Base-by-base conservation (phyloP, 64 coral and sea anemone genomes). In the Pocillopora verrucosa region DNA sequence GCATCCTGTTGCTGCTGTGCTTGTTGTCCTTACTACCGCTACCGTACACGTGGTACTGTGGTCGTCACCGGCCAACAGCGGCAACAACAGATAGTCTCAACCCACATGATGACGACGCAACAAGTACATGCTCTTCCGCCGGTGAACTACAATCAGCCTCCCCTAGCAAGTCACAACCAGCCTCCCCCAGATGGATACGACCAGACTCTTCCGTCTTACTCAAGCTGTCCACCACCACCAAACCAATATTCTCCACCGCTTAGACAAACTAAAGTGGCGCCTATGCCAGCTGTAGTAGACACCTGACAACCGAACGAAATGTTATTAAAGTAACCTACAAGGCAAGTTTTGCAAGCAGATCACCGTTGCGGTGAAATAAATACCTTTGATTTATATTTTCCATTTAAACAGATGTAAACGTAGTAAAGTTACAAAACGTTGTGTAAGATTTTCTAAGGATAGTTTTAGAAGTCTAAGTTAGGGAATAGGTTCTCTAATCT, bases 1-100 rank as follows among this genome's bases (percentile, higher is more conserved):
- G 65, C 70, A 36, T 36, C 82, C 56, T 85, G 64, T n/a, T 70
- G 11, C 61, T 85, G 7, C 19, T 85, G 82, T 72, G 64, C 65
- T 1, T 72, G 82, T 20, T 70, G 82, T 9, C 82, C 82, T 20
- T 70, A 58, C 38, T 85, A 72, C 65, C 82, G 63, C 22, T 11
- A 57, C 12, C 36, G 82, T 24, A 9, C 56, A 13, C 79, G 13
- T 3, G 79, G 79, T 0, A 57, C 78, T 13, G 58, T 80, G 1
- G 17, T 81, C 22, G 59, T 81, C 22, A 36, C 79, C 0, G n/a
- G 30, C 1, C 79, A 59, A 10, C 76, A n/a, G n/a, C n/a, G 51
- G 1, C 58, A 81, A 58, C 59, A 81, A 37, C 64, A 16, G 36
- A 30, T 85, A 9, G 82, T 85, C 12, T 58, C 82, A 11, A 72